phyloP scores from a whole-genome alignment of 2,113 vertebrate genomes.

The Dascyllus trimaculatus region DNA sequence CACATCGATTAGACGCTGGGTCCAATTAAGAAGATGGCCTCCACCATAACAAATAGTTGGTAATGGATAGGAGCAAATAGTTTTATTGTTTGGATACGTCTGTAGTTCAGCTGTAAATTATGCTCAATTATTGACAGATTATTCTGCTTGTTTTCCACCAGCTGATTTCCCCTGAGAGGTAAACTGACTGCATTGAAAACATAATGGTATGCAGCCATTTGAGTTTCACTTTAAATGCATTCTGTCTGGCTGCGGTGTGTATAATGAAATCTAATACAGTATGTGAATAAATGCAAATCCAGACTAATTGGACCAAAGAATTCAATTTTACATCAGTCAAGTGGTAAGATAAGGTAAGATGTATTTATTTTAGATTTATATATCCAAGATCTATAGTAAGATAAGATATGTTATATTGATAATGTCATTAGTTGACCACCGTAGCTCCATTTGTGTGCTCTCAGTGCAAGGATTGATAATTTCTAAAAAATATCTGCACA shows the following conservation, averaged over 20 bases:
- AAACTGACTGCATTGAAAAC: slow-evolving; percentile 26
- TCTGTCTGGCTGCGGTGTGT: slow-evolving; percentile 37
- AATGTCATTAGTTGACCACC: background rate
- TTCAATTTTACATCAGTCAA: slow-evolving; percentile 12
- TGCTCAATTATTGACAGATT: slow-evolving; percentile 74
- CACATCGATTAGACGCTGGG: slow-evolving; percentile 69
- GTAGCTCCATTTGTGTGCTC: background rate
- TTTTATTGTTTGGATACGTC: slow-evolving; percentile 68
- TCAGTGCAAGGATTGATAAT: too few species aligned
- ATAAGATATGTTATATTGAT: background rate
- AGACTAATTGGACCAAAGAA: slow-evolving; percentile 38
- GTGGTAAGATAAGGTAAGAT: background rate
- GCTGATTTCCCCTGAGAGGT: slow-evolving; percentile 74
- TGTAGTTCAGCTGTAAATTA: slow-evolving; percentile 71
- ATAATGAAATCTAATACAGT: slow-evolving; percentile 48
- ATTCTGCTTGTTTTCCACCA: slow-evolving; percentile 59
- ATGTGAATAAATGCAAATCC: slow-evolving; percentile 15
- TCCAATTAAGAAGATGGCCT: slow-evolving; percentile 69
- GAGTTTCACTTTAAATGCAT: slow-evolving; percentile 48
- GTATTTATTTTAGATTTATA: background rate
- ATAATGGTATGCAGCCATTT: slow-evolving; percentile 34
- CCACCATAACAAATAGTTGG: slow-evolving; percentile 66
- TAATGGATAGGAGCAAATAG: slow-evolving; percentile 54
- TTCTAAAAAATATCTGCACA: too few species aligned
- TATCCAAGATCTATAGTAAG: background rate